These are phyloP conservation scores for Notodonta ziczac DNA, from an alignment of 2,888 invertebrate genomes.

Conservation along the genomic window DNA sequence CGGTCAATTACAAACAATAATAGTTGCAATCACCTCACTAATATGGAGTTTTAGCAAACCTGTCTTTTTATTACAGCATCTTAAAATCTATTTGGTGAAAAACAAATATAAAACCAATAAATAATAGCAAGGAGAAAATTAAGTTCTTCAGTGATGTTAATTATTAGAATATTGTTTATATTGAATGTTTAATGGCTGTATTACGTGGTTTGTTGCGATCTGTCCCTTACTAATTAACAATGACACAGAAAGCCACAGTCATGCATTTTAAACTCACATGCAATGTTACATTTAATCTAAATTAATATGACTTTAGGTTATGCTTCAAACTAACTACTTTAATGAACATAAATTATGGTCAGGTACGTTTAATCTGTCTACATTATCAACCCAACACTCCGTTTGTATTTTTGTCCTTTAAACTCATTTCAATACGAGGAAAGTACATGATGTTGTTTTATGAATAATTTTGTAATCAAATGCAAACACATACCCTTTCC, in stretches of 20 bases:
- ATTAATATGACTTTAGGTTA: constrained; percentile 42
- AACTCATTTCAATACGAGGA: neutral
- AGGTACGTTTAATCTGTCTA: neutral
- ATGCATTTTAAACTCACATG: constrained; percentile 55
- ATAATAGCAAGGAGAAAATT: constrained; percentile 62
- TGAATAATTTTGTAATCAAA: neutral
- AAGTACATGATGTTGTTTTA: neutral
- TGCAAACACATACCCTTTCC: neutral
- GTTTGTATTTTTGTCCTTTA: neutral
- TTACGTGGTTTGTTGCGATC: constrained; percentile 27
- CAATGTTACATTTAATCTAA: constrained; percentile 41
- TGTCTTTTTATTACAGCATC: neutral
- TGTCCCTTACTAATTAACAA: constrained; percentile 37
- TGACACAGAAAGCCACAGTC: constrained; percentile 50
- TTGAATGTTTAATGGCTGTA: constrained; percentile 24
- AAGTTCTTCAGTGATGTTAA: constrained; percentile 40
- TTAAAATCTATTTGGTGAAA: constrained; percentile 15
- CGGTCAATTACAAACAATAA: no score
- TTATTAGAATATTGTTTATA: constrained; percentile 17
- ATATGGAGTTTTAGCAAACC: no score
- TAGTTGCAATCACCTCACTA: no score
- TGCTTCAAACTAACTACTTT: constrained; percentile 28
- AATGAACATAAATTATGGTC: neutral
- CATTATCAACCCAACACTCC: neutral
- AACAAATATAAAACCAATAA: constrained; percentile 23